Conservation (phyloP, 2,113 vertebrate genomes). For the Nerophis lumbriciformis region DNA sequence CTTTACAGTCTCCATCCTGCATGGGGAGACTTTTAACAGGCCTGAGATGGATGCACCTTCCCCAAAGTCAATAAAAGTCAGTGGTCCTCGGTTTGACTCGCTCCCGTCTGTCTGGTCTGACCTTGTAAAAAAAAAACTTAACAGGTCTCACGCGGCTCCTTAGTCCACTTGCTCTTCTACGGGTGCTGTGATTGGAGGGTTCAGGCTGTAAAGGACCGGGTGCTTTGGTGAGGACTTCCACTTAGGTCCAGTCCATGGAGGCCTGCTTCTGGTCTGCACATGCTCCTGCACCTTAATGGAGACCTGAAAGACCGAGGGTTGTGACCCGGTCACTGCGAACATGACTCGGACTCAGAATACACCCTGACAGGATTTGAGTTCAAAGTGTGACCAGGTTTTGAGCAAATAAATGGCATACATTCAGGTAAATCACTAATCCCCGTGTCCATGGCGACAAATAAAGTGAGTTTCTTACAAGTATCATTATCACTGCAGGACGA, state of each 20-base stretch:
- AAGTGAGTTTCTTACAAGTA: no score
- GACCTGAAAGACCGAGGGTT: no score
- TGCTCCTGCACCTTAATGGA: no score
- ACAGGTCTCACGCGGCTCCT: conserved; percentile 43
- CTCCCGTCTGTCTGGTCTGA: conserved; percentile 35
- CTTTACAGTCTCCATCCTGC: conserved; percentile 20
- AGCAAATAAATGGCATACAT: no score
- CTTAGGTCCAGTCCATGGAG: not conserved
- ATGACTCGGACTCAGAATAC: no score
- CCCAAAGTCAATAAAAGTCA: conserved; percentile 48
- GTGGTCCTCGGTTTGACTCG: conserved; percentile 16
- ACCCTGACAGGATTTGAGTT: no score
- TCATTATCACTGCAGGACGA: no score
- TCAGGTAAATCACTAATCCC: no score
- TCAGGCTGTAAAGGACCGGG: conserved; percentile 10
- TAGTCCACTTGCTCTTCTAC: conserved; percentile 21
- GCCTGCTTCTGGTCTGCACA: not conserved
- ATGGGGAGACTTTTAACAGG: conserved; percentile 45
- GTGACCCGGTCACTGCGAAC: no score
- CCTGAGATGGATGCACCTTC: conserved; percentile 28
- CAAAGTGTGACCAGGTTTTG: no score
- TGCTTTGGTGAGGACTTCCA: no score
- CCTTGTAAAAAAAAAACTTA: conserved; percentile 53
- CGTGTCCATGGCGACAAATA: no score
- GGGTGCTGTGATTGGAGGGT: conserved; percentile 5